Conservation (phyloP, 37 sponge, comb jelly and placozoan species). For the Hormiphora californensis region DNA sequence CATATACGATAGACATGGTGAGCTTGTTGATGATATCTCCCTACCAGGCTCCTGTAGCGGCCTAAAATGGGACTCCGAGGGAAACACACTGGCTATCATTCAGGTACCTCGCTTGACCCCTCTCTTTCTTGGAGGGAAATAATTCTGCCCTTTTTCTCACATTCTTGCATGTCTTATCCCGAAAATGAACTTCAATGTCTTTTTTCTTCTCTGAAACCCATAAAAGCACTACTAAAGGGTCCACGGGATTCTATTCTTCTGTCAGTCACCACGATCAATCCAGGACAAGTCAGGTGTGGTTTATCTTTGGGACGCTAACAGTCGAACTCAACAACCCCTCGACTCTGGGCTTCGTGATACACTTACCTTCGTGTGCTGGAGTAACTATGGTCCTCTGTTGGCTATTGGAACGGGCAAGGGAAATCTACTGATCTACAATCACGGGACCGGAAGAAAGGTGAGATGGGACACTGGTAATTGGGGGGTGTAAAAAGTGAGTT, state of each 20-base stretch:
- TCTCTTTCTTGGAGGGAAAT: background rate
- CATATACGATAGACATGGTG: conserved; percentile 82
- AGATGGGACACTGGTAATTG: too few relatives aligned
- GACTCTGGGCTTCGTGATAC: conserved; percentile 81
- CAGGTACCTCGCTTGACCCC: conserved; percentile 45
- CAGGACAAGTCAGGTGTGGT: conserved; percentile 57
- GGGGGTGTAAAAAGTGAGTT: too few relatives aligned
- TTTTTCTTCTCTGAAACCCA: background rate
- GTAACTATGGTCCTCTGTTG: conserved; percentile 61
- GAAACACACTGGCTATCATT: conserved; percentile 76
- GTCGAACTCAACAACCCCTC: conserved; percentile 60
- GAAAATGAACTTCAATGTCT: background rate
- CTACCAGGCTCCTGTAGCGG: conserved; percentile 67
- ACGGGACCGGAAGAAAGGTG: conserved; percentile 60
- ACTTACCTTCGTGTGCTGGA: conserved; percentile 75
- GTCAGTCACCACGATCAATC: too few relatives aligned
- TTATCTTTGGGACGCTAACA: conserved; percentile 83
- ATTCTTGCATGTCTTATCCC: background rate
- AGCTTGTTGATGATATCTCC: conserved; percentile 62
- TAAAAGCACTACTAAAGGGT: background rate
- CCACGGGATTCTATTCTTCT: too few relatives aligned
- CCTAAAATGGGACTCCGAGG: conserved; percentile 95
- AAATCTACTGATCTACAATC: conserved; percentile 93
- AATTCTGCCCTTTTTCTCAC: too few relatives aligned
- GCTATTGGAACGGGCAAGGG: conserved; percentile 89